These are phyloP conservation scores for Aselliscus stoliczkanus DNA, from an alignment of 2,797 vertebrate species.

Conservation along the genomic window DNA sequence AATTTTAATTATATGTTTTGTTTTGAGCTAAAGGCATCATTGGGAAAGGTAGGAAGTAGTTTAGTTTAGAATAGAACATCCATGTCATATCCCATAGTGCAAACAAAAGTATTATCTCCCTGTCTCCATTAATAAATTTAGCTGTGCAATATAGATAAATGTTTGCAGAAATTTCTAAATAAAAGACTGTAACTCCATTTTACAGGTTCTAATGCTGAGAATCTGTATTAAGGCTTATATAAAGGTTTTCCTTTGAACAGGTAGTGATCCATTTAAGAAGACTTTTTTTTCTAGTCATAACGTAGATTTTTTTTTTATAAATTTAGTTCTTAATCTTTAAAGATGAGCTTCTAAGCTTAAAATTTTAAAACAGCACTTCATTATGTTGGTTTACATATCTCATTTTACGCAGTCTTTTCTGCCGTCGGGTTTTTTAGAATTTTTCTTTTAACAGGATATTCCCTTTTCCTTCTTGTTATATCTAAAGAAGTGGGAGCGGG, in stretches of 20 bases:
- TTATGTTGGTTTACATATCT: constrained; percentile 67
- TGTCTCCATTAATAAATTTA: constrained; percentile 57
- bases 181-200: constrained; percentile 52
- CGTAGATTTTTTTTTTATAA: constrained; percentile 57
- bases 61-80: constrained; percentile 64
- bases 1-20: constrained; percentile 67
- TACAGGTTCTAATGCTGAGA: constrained; percentile 49
- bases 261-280: constrained; percentile 43
- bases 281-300: constrained; percentile 45
- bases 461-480: constrained; percentile 61
- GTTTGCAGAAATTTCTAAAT: constrained; percentile 53
- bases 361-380: constrained; percentile 58
- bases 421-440: constrained; percentile 10
- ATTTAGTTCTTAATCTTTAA: constrained; percentile 65
- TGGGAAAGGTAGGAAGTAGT: constrained; percentile 68
- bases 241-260: constrained; percentile 37
- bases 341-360: constrained; percentile 63
- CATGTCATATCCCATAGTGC: constrained; percentile 43
- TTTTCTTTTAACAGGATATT: constrained; percentile 58
- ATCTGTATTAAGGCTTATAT: constrained; percentile 37
- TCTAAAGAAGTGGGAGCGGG: constrained; percentile 30
- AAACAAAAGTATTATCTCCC: constrained; percentile 33
- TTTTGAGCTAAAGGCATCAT: constrained; percentile 73
- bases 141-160: constrained; percentile 69
- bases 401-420: constrained; percentile 47